Conservation (phyloP, 2,888 invertebrate genomes). For the Cremastinae sp. region DNA sequence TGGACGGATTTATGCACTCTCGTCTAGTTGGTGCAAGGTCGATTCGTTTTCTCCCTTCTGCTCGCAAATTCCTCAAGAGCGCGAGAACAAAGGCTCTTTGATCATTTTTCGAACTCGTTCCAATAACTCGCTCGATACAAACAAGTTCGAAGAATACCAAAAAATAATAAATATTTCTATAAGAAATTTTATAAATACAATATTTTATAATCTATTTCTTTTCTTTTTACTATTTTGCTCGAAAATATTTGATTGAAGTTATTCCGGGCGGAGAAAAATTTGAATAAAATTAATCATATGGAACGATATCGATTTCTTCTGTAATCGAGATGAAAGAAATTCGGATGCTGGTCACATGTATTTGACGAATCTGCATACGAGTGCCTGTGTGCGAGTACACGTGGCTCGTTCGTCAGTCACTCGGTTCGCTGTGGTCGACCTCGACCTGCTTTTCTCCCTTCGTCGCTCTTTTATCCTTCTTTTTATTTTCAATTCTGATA, state of each 20-base stretch:
- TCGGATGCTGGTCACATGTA: neutral
- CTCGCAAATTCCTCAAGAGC: too few species aligned
- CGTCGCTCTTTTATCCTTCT: slow-evolving; percentile 38
- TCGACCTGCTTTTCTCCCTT: slow-evolving; percentile 69
- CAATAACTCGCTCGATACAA: too few species aligned
- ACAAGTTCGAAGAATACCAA: too few species aligned
- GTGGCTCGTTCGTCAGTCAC: slow-evolving; percentile 6
- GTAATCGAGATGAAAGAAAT: too few species aligned
- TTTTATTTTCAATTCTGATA: slow-evolving; percentile 28
- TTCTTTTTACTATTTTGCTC: too few species aligned
- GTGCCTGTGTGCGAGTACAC: slow-evolving; percentile 1
- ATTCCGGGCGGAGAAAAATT: too few species aligned
- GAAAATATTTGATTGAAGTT: too few species aligned
- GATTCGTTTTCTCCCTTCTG: neutral
- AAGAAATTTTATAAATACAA: too few species aligned
- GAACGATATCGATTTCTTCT: neutral
- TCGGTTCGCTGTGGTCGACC: slow-evolving; percentile 65
- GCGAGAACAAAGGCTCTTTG: too few species aligned
- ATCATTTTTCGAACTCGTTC: too few species aligned
- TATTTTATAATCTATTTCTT: too few species aligned
- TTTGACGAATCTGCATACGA: neutral
- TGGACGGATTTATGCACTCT: slow-evolving; percentile 64
- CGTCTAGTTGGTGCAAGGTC: slow-evolving; percentile 56
- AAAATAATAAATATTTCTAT: too few species aligned
- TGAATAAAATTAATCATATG: neutral